phyloP scores from a whole-genome alignment of 2,888 invertebrate species.

The Nemotelus nigrinus region DNA sequence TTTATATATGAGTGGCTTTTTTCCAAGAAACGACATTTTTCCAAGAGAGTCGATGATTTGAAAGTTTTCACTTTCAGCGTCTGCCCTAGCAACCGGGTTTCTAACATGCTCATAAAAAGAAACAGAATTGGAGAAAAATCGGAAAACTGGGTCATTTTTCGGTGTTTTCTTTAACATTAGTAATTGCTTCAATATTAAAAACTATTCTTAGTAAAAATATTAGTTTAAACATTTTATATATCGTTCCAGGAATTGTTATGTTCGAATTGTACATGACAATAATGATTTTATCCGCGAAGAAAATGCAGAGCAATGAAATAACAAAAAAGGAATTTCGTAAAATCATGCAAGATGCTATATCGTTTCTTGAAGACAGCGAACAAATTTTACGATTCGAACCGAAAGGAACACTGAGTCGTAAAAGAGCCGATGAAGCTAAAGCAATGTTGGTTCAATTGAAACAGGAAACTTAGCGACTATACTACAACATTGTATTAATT shows the following conservation, averaged over 20 bases:
- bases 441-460: conserved; percentile 54
- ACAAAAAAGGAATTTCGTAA: conserved; percentile 71
- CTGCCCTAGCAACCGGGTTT: no score
- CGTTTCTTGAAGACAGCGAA: conserved; percentile 73
- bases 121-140: no score
- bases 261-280: conserved; percentile 88
- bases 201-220: no score
- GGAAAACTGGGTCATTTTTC: no score
- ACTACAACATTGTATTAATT: no score
- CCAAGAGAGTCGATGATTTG: no score
- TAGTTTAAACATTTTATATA: background rate
- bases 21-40: no score
- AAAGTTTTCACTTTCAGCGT: no score
- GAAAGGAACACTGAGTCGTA: conserved; percentile 75
- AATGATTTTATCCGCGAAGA: conserved; percentile 77
- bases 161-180: no score
- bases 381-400: conserved; percentile 78
- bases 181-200: no score
- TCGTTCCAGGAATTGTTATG: conserved; percentile 74
- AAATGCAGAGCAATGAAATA: conserved; percentile 71
- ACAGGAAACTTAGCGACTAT: background rate
- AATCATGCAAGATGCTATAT: conserved; percentile 74
- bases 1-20: no score
- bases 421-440: conserved; percentile 75
- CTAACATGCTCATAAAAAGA: no score